Percentiles rank a stretch among this genome's conserved stretches.
Conservation (phyloP, 2,888 invertebrate species). For the Tetramorium bicarinatum region DNA sequence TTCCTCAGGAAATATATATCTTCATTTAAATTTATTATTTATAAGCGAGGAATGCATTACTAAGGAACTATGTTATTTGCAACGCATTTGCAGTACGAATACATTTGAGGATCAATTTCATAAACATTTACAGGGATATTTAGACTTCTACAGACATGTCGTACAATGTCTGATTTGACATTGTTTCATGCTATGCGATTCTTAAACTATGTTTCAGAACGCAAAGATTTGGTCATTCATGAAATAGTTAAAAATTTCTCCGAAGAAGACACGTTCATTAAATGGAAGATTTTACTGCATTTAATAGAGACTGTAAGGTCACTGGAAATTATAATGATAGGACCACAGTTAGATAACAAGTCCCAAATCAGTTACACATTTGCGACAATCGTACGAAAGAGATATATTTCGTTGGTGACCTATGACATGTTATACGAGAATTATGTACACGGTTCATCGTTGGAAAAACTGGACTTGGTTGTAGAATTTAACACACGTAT, state of each 20-base stretch:
- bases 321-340: conserved; percentile 79
- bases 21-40: conserved; percentile 75
- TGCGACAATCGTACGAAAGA: conserved; percentile 74
- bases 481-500: conserved; percentile 81
- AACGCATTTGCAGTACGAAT: conserved; percentile 7
- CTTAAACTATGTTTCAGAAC: background rate
- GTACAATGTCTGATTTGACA: conserved; percentile 77
- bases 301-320: conserved; percentile 77
- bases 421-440: conserved; percentile 70
- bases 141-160: conserved; percentile 63
- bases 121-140: conserved; percentile 70
- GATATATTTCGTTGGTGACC: conserved; percentile 6
- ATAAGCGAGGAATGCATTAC: conserved; percentile 53
- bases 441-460: conserved; percentile 69
- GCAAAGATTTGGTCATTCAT: background rate
- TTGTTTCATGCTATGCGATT: conserved; percentile 77
- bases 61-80: conserved; percentile 62
- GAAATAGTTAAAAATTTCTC: conserved; percentile 80
- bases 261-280: conserved; percentile 77
- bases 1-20: conserved; percentile 73
- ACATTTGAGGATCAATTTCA: conserved; percentile 64
- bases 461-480: conserved; percentile 76
- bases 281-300: conserved; percentile 83
- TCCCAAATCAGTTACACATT: conserved; percentile 57
- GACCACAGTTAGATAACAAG: conserved; percentile 79